Percentiles rank a stretch among this genome's conserved stretches.
phyloP scores from a whole-genome alignment of 1,140 invertebrate species.

The Caenorhabditis briggsae region DNA sequence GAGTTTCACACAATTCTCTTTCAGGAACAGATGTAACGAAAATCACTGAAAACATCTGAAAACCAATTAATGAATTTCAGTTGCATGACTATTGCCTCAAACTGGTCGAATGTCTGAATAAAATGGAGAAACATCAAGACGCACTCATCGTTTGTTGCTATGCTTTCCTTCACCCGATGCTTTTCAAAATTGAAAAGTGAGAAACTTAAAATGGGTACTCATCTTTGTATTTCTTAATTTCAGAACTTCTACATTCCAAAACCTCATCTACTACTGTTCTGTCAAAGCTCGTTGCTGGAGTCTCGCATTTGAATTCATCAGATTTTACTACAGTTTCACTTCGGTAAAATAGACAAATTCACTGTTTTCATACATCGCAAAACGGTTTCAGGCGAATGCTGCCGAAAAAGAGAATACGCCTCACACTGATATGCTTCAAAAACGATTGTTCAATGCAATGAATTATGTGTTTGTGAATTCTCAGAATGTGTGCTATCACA shows the following conservation, averaged over 20 bases:
- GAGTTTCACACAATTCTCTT: neutral
- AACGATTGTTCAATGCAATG: slow-evolving; percentile 73
- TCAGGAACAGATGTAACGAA: neutral
- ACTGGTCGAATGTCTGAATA: slow-evolving; percentile 70
- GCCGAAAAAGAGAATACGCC: neutral
- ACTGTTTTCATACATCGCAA: neutral
- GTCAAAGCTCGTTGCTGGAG: slow-evolving; percentile 72
- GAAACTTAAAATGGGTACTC: neutral
- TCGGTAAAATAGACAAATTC: neutral
- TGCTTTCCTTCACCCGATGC: slow-evolving; percentile 75
- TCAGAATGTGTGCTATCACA: slow-evolving; percentile 75
- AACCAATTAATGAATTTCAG: slow-evolving; percentile 36
- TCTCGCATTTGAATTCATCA: slow-evolving; percentile 75
- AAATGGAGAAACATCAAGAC: slow-evolving; percentile 66
- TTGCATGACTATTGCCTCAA: slow-evolving; percentile 76
- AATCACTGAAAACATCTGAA: neutral
- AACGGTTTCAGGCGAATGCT: neutral
- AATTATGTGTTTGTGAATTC: slow-evolving; percentile 76
- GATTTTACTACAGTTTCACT: slow-evolving; percentile 68
- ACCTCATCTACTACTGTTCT: slow-evolving; percentile 72
- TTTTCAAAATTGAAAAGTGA: slow-evolving; percentile 66
- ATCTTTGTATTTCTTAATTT: slow-evolving; percentile 42
- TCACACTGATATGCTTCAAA: slow-evolving; percentile 45
- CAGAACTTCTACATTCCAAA: slow-evolving; percentile 69
- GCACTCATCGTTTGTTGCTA: slow-evolving; percentile 75